Evolutionary conservation across 2,113 vertebrate species (phyloP).

Genomic region (Shinisaurus crocodilurus): DNA sequence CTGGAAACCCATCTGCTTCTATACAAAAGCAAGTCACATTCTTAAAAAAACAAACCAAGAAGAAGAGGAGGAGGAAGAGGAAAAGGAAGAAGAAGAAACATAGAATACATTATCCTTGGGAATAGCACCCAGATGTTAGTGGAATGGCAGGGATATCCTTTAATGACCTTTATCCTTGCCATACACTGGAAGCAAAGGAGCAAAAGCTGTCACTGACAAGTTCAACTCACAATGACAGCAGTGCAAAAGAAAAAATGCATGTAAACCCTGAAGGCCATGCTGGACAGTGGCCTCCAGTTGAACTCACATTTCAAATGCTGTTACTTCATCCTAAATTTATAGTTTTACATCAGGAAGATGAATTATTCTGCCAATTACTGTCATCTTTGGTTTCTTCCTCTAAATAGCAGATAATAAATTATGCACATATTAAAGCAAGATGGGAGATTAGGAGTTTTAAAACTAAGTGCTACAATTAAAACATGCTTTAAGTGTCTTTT

Average conservation of each 20-base stretch:
- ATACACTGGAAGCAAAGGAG: neutral
- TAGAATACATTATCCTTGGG: neutral
- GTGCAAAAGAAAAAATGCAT: neutral
- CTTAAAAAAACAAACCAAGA: too few relatives aligned
- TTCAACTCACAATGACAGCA: rapidly evolving
- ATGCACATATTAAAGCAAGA: neutral
- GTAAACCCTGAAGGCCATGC: rapidly evolving
- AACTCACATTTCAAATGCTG: neutral
- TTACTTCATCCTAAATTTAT: neutral
- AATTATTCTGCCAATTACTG: conserved; percentile 32
- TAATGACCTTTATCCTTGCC: neutral
- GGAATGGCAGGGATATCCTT: neutral
- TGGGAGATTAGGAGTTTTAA: neutral
- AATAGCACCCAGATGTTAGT: neutral
- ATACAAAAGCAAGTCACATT: neutral
- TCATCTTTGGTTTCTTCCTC: conserved; percentile 20
- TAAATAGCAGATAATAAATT: conserved; percentile 18
- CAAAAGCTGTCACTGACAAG: neutral
- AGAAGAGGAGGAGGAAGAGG: too few relatives aligned
- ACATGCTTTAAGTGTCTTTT: neutral
- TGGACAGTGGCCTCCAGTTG: neutral
- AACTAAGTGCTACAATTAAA: neutral
- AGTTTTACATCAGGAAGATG: neutral
- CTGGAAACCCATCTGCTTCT: neutral
- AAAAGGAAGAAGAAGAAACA: neutral